These are phyloP conservation scores for Ennomos erosarius DNA, from an alignment of 2,888 invertebrate species.

Conservation along the genomic window DNA sequence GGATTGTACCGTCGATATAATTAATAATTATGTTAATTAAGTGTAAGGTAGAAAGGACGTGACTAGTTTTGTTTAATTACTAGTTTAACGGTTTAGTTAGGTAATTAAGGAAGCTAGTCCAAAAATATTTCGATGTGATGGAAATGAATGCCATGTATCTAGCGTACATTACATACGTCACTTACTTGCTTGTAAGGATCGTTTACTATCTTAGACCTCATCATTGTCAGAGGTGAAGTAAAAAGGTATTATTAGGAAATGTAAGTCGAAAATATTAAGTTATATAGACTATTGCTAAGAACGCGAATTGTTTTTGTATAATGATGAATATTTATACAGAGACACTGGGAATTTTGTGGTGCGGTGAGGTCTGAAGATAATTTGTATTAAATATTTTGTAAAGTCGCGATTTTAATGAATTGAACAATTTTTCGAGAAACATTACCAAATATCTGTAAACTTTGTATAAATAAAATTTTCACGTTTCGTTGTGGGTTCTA, in stretches of 20 bases:
- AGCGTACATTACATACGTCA: slow-evolving; percentile 52
- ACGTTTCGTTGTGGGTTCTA: slow-evolving; percentile 79
- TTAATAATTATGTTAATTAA: slow-evolving; percentile 48
- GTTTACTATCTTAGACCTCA: slow-evolving; percentile 41
- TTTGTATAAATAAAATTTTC: slow-evolving; percentile 60
- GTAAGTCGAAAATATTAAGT: slow-evolving; percentile 33
- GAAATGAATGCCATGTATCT: slow-evolving; percentile 79
- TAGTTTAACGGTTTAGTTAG: slow-evolving; percentile 73
- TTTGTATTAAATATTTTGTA: slow-evolving; percentile 38
- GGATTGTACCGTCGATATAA: slow-evolving; percentile 62
- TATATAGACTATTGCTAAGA: slow-evolving; percentile 2
- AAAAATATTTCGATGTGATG: slow-evolving; percentile 82
- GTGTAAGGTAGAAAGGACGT: slow-evolving; percentile 59
- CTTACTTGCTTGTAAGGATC: slow-evolving; percentile 52
- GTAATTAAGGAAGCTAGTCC: slow-evolving; percentile 84
- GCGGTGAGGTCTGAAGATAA: slow-evolving; percentile 44
- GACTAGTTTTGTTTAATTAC: slow-evolving; percentile 83
- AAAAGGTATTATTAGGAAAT: slow-evolving; percentile 46
- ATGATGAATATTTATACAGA: slow-evolving; percentile 13
- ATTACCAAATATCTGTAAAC: slow-evolving; percentile 63
- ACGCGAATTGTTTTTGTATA: slow-evolving; percentile 4
- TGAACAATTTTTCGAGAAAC: slow-evolving; percentile 49
- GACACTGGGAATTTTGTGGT: slow-evolving; percentile 8
- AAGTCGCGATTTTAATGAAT: slow-evolving; percentile 47
- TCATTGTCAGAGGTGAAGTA: slow-evolving; percentile 46